Evolutionary conservation across 2,797 vertebrate species (phyloP), one percentile per base, ranked within the genome.

Genomic region (Benthosema pterotum): DNA sequence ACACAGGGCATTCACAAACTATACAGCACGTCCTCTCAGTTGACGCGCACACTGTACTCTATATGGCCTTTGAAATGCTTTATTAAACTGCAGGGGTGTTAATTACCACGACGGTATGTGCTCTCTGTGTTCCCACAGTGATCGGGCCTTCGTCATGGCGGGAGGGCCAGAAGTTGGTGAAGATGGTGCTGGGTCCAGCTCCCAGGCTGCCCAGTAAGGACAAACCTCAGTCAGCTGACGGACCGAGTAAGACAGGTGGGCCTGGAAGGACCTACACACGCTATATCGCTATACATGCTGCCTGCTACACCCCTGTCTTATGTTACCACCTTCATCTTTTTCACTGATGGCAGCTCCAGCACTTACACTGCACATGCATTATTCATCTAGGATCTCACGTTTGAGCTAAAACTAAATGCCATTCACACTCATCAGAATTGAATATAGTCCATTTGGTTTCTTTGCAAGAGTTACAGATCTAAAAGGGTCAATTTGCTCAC

Each of bases 81-180:
- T 38, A 38, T 38, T 38, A 38, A 38, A 38, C 32, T 8, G 7
- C 2, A 25, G 13, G 3, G 51, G 13, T n/a, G 22, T 28, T 52
- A 14, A 52, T 52, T 52, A 48, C 16, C 45, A n/a, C 7, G 12
- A 46, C 6, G 14, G 11, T 59, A 45, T 59, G 57, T 48, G 12
- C 16, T 17, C 45, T 43, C 9, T 76, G 4, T 58, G 19, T 78
- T 59, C 88, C 71, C 71, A 84, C 80, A 91, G 79, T 87, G 55
- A 96, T 97, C 83, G 95, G 86, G 72, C 89, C 96, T 57, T 94
- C 95, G 0, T 96, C 97, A 9, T 99, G 98, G 97, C 86, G 97
- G 57, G 95, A 98, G 53, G 98, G 98, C 67, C 96, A 97, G 77
- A 98, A 96, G 78, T 78, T 98, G 68, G 95, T 94, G 43, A 97